A percentile compares a stretch with the other conserved stretches of the same genome.
These are phyloP conservation scores for Caenorhabditis briggsae DNA, from an alignment of 1,140 invertebrate species.

Conservation along the genomic window DNA sequence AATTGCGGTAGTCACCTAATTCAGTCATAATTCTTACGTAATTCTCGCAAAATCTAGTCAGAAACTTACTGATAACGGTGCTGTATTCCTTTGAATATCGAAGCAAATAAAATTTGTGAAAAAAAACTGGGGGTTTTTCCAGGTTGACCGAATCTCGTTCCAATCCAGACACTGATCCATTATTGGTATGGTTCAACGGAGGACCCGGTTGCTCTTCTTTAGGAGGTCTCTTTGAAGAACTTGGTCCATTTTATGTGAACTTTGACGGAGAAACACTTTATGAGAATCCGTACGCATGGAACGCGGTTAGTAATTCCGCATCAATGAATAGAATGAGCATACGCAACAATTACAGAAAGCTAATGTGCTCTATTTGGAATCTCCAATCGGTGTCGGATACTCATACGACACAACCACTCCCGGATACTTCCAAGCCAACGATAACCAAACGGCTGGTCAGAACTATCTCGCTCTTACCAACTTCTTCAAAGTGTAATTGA, in stretches of 20 bases:
- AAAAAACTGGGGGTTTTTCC: constrained; percentile 24
- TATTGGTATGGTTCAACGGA: constrained; percentile 79
- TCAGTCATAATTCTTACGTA: constrained; percentile 46
- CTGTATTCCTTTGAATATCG: background rate
- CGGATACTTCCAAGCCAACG: constrained; percentile 54
- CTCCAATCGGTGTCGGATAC: constrained; percentile 72
- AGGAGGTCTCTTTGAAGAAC: constrained; percentile 80
- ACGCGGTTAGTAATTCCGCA: constrained; percentile 67
- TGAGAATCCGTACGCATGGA: constrained; percentile 80
- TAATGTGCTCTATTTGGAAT: constrained; percentile 69
- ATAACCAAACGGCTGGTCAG: constrained; percentile 61
- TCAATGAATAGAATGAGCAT: background rate
- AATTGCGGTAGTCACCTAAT: constrained; percentile 10
- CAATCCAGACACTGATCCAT: constrained; percentile 67
- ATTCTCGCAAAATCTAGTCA: constrained; percentile 28
- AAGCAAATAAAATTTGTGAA: background rate
- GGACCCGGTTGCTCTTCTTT: constrained; percentile 81
- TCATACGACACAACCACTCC: constrained; percentile 68
- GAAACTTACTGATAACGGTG: background rate
- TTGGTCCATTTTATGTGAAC: constrained; percentile 79
- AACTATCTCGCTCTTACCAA: constrained; percentile 63
- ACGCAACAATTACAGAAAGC: constrained; percentile 62
- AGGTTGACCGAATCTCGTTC: constrained; percentile 66
- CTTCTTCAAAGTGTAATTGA: constrained; percentile 64
- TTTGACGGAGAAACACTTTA: constrained; percentile 77